Evolutionary conservation across 2,113 vertebrate species (phyloP), one percentile per base, ranked within the genome.

Genomic region (Podocnemis expansa): DNA sequence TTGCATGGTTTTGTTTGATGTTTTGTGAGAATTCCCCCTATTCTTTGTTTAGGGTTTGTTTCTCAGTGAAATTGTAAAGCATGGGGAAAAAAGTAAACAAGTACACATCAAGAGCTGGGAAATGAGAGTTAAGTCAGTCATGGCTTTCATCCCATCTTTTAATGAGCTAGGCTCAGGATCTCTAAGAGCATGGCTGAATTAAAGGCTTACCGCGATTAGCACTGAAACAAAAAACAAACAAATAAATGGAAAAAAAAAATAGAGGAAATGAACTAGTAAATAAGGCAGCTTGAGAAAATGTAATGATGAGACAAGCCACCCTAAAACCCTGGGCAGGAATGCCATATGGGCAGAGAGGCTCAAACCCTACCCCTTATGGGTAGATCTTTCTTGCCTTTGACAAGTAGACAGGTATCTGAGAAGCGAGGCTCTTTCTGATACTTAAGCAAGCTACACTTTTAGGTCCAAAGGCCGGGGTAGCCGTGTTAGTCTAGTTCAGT

Each of bases 1-100:
- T 78, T 1, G 0, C 70, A 49, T 84, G 73, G 84, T 94, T 96
- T 89, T 78, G 31, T 88, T 80, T 52, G 78, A 45, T 93, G 82
- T 49, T 95, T 94, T 84, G 91, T 79, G 93, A 95, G 94, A 75
- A 70, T 17, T 38, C 21, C 34, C 19, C 85, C 93, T 90, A 89
- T 38, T 63, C 31, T 83, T 83, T 83, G 52, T 60, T 85, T 34
- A 85, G 70, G n/a, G 52, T 58, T 93, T 1, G 2, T 58, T 90
- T 94, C 96, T 90, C 93, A 93, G 89, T 96, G 82, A 87, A 93
- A 94, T 90, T 93, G 85, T 2, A 90, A 93, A 95, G 89, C 82
- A 54, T 91, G 25, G 60, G 81, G 19, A 90, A 93, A 91, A 21
- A 58, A 90, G 91, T 63, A 90, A 94, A 92, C 78, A 94, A 91